Percentiles rank a stretch among this genome's conserved stretches.
Evolutionary conservation across 2,797 vertebrate species (phyloP).

Genomic region (Coreius guichenoti): DNA sequence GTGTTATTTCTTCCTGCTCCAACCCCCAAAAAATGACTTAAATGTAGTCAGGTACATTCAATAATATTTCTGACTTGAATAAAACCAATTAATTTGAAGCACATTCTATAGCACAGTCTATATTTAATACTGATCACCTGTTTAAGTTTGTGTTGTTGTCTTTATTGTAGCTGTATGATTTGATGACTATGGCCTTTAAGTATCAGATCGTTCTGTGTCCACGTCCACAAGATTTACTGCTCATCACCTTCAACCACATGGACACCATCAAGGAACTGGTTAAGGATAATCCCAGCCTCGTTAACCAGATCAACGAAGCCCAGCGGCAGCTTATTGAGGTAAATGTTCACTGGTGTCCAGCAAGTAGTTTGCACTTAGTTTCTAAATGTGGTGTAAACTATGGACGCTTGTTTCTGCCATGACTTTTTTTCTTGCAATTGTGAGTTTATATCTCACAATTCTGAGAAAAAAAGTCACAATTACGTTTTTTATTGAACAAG

Average conservation of each 20-base stretch:
- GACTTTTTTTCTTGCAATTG: too few relatives aligned
- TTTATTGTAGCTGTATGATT: constrained; percentile 87
- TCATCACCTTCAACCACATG: constrained; percentile 92
- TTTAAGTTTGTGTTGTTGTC: background rate
- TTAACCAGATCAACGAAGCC: constrained; percentile 89
- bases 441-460: too few relatives aligned
- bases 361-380: background rate
- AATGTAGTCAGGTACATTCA: background rate
- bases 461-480: too few relatives aligned
- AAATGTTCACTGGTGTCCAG: constrained; percentile 47
- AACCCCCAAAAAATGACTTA: background rate
- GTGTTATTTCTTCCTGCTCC: background rate
- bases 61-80: background rate
- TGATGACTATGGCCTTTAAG: constrained; percentile 96
- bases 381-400: background rate
- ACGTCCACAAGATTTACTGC: constrained; percentile 89
- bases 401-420: background rate
- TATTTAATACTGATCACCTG: constrained; percentile 5
- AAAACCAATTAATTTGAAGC: background rate
- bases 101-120: constrained; percentile 11
- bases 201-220: constrained; percentile 92
- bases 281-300: constrained; percentile 80
- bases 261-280: constrained; percentile 87
- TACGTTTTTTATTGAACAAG: too few relatives aligned
- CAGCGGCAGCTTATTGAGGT: constrained; percentile 88